phyloP scores from a whole-genome alignment of 2,113 vertebrate species.

The Nannobrachium achirus region DNA sequence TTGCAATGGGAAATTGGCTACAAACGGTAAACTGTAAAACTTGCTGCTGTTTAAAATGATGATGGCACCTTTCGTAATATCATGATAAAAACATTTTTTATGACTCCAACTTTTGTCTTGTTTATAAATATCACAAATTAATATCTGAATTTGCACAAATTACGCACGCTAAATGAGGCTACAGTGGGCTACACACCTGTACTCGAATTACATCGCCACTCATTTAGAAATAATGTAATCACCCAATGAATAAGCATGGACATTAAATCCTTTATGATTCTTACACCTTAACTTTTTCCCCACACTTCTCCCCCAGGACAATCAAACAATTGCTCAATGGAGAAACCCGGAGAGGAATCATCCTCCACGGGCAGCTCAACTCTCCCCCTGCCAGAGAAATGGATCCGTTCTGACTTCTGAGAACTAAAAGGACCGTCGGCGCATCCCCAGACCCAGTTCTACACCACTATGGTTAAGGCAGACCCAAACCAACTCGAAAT shows the following conservation, averaged over 20 bases:
- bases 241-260: neutral
- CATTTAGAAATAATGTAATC: no score
- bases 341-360: slow-evolving; percentile 60
- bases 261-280: neutral
- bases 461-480: slow-evolving; percentile 62
- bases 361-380: slow-evolving; percentile 21
- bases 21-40: no score
- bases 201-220: no score
- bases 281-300: slow-evolving; percentile 17
- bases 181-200: no score
- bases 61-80: no score
- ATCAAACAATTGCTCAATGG: slow-evolving; percentile 60
- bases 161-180: no score
- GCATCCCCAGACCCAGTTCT: neutral
- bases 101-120: no score
- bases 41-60: no score
- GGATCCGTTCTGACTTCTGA: slow-evolving; percentile 41
- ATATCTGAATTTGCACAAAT: no score
- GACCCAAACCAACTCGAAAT: slow-evolving; percentile 43
- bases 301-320: slow-evolving; percentile 52
- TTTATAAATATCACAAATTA: no score
- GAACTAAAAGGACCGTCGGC: slow-evolving; percentile 17
- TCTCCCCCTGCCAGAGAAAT: slow-evolving; percentile 48
- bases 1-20: no score
- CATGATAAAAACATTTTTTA: no score